A percentile compares a stretch with the other conserved stretches of the same genome.
These are phyloP conservation scores for Cyanistes caeruleus DNA, from an alignment of 2,113 vertebrate genomes.

Conservation along the genomic window DNA sequence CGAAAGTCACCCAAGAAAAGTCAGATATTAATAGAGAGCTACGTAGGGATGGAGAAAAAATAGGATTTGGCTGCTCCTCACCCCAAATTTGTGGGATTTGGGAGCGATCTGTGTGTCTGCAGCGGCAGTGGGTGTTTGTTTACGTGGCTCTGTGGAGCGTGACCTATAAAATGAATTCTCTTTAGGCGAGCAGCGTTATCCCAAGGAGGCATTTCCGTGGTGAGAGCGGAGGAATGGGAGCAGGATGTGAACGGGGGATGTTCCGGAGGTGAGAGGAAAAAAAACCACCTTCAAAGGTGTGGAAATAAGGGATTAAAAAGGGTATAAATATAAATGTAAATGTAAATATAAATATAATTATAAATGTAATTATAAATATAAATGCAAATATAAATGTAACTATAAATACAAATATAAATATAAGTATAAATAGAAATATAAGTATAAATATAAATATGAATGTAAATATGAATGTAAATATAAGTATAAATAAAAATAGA, in stretches of 20 bases:
- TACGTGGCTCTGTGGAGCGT: neutral
- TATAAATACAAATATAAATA: too few relatives aligned
- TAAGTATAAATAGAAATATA: too few relatives aligned
- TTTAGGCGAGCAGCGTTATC: neutral
- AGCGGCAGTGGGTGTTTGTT: neutral
- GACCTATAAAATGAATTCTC: neutral
- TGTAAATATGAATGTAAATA: too few relatives aligned
- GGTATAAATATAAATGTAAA: neutral
- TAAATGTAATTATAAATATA: too few relatives aligned
- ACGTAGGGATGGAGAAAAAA: conserved; percentile 17
- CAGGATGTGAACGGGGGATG: neutral
- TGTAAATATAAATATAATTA: neutral
- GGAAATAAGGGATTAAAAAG: neutral
- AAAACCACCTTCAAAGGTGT: neutral
- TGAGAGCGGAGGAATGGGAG: neutral
- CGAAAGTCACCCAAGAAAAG: conserved; percentile 66
- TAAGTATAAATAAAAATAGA: too few relatives aligned
- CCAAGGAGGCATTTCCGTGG: neutral
- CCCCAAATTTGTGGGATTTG: neutral
- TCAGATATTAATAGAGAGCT: conserved; percentile 70
- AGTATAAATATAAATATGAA: neutral
- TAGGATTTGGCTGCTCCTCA: conserved; percentile 41
- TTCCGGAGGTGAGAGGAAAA: neutral
- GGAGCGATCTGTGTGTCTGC: neutral
- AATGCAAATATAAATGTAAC: too few relatives aligned